Evolutionary conservation across 1,140 invertebrate genomes (phyloP).

Genomic region (Brachionus sp.): DNA sequence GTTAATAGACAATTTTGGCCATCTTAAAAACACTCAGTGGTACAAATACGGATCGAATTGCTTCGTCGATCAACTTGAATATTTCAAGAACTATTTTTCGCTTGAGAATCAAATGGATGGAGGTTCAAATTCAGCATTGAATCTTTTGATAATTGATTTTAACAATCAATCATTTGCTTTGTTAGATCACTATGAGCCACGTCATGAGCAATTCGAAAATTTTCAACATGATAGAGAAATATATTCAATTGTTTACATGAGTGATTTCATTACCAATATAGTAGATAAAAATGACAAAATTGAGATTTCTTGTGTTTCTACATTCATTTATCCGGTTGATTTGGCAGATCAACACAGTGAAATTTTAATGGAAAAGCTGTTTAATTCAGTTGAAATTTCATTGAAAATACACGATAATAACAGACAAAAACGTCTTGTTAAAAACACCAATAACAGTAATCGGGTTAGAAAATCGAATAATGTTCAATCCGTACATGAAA

Average conservation of each 20-base stretch:
- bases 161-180: not conserved
- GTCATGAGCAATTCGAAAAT: not conserved
- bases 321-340: not conserved
- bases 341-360: not conserved
- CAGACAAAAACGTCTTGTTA: not conserved
- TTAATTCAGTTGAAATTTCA: not conserved
- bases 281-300: not conserved
- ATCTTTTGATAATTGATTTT: not conserved
- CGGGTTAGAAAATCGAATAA: not conserved
- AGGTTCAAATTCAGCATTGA: not conserved
- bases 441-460: not conserved
- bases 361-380: not conserved
- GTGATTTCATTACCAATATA: not conserved
- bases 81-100: slow-evolving; percentile 9
- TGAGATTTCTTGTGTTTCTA: not conserved
- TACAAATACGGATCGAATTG: not conserved
- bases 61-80: not conserved
- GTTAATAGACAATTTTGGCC: slow-evolving; percentile 13
- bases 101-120: not conserved
- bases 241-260: slow-evolving; percentile 15
- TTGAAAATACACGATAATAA: not conserved
- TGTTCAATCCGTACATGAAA: not conserved
- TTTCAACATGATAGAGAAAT: not conserved
- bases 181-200: slow-evolving; percentile 18
- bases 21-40: not conserved